Evolutionary conservation across 2,888 invertebrate genomes (phyloP).

Genomic region (Chydorus sphaericus): DNA sequence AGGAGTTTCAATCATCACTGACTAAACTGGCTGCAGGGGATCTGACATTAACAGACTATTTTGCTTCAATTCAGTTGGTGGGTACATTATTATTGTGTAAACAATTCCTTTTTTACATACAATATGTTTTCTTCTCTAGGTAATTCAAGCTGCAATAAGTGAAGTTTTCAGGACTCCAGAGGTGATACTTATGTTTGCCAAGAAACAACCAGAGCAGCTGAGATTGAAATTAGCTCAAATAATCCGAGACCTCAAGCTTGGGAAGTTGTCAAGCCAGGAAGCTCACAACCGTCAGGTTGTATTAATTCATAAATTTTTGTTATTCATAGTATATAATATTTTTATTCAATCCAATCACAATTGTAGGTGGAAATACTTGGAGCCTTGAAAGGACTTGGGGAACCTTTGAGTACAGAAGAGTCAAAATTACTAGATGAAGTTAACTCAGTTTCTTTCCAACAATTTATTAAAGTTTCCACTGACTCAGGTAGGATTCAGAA

Average conservation of each 20-base stretch:
- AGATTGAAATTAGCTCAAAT: constrained; percentile 41
- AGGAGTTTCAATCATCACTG: constrained; percentile 48
- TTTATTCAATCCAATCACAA: neutral
- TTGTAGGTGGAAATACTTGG: constrained; percentile 31
- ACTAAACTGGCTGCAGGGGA: constrained; percentile 48
- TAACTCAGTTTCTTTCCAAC: constrained; percentile 28
- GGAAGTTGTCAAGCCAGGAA: constrained; percentile 36
- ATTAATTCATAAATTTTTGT: neutral
- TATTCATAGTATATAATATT: neutral
- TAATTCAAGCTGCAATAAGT: constrained; percentile 55
- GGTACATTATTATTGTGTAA: constrained; percentile 11
- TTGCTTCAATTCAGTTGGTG: constrained; percentile 50
- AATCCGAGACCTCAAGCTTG: constrained; percentile 44
- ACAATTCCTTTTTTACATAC: neutral
- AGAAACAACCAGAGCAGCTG: constrained; percentile 48
- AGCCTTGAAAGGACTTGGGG: constrained; percentile 34
- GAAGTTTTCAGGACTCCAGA: constrained; percentile 59
- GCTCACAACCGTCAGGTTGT: constrained; percentile 38
- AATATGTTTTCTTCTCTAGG: constrained; percentile 32
- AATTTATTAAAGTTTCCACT: constrained; percentile 31
- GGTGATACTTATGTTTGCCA: constrained; percentile 54
- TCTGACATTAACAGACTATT: constrained; percentile 46
- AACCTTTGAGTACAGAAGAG: constrained; percentile 29
- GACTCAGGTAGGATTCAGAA: constrained; percentile 18
- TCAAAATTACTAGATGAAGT: constrained; percentile 29